Conservation (phyloP, 2,888 invertebrate genomes). For the Emesis furor region DNA sequence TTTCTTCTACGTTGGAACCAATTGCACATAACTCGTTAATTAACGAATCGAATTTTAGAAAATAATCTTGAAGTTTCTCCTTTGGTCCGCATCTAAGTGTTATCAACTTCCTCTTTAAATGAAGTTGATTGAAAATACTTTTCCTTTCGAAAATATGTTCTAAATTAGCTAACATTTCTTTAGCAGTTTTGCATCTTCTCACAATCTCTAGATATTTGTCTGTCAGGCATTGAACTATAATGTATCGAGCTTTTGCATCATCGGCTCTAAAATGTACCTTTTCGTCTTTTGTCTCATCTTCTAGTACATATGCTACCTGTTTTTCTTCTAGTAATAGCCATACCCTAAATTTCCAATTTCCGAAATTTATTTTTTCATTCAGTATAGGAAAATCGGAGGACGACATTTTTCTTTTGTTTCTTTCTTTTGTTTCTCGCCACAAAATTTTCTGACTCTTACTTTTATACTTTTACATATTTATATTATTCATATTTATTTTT, state of each 20-base stretch:
- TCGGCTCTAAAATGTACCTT: not conserved
- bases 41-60: not conserved
- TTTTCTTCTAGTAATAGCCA: too few species aligned
- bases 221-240: conserved; percentile 22
- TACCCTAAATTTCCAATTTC: too few species aligned
- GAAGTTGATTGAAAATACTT: conserved; percentile 54
- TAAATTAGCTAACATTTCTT: conserved; percentile 45
- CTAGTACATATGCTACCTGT: too few species aligned
- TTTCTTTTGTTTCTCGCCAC: too few species aligned
- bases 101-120: conserved; percentile 8
- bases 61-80: not conserved
- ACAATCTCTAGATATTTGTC: conserved; percentile 39
- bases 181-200: conserved; percentile 49
- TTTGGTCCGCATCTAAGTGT: not conserved
- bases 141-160: conserved; percentile 59
- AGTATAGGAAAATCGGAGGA: too few species aligned
- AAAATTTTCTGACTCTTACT: too few species aligned
- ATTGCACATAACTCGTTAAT: not conserved
- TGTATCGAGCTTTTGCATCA: conserved; percentile 20
- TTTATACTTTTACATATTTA: too few species aligned
- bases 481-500: too few species aligned
- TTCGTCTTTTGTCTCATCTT: too few species aligned
- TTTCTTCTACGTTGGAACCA: not conserved
- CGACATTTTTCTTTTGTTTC: too few species aligned
- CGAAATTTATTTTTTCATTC: too few species aligned